A percentile compares a stretch with the other conserved stretches of the same genome.
phyloP scores from a whole-genome alignment of 2,113 vertebrate genomes.

The Alaudala cheleensis region DNA sequence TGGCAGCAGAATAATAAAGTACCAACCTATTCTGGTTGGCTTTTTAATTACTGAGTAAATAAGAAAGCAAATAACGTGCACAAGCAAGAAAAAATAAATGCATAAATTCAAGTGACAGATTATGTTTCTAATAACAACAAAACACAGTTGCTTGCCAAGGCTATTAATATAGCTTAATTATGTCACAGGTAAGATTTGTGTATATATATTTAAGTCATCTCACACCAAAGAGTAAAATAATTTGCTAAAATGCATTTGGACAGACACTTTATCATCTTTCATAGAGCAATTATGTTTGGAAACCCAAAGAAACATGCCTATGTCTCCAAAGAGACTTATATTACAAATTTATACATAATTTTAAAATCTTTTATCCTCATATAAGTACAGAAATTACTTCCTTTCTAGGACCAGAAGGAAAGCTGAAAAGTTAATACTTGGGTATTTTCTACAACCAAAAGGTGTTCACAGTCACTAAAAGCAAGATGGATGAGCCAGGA shows the following conservation, averaged over 20 bases:
- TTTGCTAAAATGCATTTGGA: slow-evolving; percentile 12
- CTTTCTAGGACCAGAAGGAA: not conserved
- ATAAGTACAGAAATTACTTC: not conserved
- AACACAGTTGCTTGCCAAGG: not conserved
- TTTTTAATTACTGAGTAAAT: slow-evolving; percentile 24
- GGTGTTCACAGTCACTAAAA: not conserved
- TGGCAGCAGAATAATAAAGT: slow-evolving; percentile 1
- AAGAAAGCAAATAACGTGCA: not conserved
- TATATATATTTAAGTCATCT: slow-evolving; percentile 12
- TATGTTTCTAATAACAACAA: slow-evolving; percentile 18
- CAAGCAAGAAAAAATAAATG: slow-evolving; percentile 2
- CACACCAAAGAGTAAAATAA: slow-evolving; percentile 2
- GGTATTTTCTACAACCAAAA: not conserved
- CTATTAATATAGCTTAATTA: slow-evolving; percentile 41
- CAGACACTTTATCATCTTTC: slow-evolving; percentile 15
- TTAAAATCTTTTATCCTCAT: not conserved
- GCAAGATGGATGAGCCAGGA: not conserved
- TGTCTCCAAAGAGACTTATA: not conserved
- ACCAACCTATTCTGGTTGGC: not conserved
- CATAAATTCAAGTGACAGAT: slow-evolving; percentile 23
- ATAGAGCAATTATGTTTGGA: not conserved
- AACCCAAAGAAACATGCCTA: not conserved
- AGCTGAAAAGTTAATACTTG: not conserved
- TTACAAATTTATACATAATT: not conserved
- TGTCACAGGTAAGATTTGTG: slow-evolving; percentile 4